Conservation (phyloP, 2,888 invertebrate species). For the Rapana venosa region DNA sequence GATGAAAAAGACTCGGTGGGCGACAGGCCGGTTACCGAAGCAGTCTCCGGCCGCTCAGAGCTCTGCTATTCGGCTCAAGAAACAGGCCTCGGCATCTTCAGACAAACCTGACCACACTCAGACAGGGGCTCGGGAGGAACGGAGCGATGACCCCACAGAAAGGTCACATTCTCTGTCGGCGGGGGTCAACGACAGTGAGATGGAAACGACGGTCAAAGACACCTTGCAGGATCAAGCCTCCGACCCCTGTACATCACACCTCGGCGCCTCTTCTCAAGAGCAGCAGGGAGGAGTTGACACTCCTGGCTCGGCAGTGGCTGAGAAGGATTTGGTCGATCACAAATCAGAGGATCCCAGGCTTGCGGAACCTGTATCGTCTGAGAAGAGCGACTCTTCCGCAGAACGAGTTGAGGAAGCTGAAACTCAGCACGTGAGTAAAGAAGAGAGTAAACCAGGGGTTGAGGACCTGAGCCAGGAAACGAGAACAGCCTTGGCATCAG, state of each 20-base stretch:
- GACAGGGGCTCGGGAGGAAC: background rate
- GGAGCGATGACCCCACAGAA: background rate
- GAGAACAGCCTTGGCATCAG: background rate
- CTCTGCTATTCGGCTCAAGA: background rate
- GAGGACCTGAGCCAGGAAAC: background rate
- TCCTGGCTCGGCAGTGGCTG: background rate
- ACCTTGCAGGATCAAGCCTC: too few relatives aligned
- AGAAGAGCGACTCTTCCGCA: background rate
- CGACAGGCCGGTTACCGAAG: constrained; percentile 26
- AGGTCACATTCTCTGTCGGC: too few relatives aligned
- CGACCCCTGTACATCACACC: background rate
- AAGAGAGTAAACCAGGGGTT: background rate
- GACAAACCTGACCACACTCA: background rate
- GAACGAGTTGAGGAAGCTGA: background rate
- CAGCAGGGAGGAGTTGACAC: background rate
- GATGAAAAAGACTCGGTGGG: constrained; percentile 25
- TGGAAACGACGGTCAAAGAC: background rate
- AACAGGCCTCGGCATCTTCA: background rate
- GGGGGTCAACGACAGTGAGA: too few relatives aligned
- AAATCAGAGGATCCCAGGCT: background rate
- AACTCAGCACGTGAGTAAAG: background rate
- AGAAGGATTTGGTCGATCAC: background rate
- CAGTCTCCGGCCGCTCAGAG: background rate
- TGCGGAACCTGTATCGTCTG: background rate
- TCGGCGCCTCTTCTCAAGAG: background rate